Conservation (phyloP, 2,888 invertebrate genomes). For the Notocelia uddmanniana region DNA sequence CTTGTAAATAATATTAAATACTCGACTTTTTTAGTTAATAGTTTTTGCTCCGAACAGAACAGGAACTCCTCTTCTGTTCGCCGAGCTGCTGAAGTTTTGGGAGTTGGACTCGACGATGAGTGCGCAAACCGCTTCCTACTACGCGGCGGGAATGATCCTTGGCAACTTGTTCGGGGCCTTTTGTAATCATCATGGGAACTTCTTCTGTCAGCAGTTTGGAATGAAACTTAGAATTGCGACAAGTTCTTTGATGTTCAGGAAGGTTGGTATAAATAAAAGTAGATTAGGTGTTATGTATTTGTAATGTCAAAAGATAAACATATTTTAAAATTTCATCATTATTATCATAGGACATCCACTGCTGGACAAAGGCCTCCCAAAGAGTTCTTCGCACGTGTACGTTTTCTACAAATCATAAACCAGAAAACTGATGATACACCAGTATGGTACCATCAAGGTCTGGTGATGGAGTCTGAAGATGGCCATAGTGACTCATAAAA, state of each 20-base stretch:
- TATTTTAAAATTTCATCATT: too few relatives aligned
- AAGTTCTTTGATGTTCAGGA: constrained; percentile 91
- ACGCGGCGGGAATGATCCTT: constrained; percentile 78
- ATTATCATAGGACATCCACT: too few relatives aligned
- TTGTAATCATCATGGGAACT: constrained; percentile 90
- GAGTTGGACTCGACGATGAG: constrained; percentile 80
- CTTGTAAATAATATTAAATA: too few relatives aligned
- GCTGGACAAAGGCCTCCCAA: too few relatives aligned
- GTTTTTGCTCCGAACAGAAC: constrained; percentile 71
- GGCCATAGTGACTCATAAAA: too few relatives aligned
- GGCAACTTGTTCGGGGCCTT: constrained; percentile 81
- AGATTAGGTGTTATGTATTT: background rate
- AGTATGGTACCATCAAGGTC: too few relatives aligned
- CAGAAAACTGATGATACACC: too few relatives aligned
- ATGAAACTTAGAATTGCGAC: constrained; percentile 90
- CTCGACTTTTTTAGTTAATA: too few relatives aligned
- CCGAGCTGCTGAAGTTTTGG: constrained; percentile 79
- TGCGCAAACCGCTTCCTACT: constrained; percentile 84
- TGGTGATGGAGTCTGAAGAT: too few relatives aligned
- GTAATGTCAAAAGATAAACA: too few relatives aligned
- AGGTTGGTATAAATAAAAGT: constrained; percentile 73
- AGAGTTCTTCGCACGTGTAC: too few relatives aligned
- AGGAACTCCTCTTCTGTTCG: constrained; percentile 87
- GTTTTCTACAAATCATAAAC: too few relatives aligned
- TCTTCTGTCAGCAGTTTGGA: constrained; percentile 88